These are phyloP conservation scores for Pomatorhinus ruficollis DNA, from an alignment of 2,113 vertebrate species.

Conservation along the genomic window DNA sequence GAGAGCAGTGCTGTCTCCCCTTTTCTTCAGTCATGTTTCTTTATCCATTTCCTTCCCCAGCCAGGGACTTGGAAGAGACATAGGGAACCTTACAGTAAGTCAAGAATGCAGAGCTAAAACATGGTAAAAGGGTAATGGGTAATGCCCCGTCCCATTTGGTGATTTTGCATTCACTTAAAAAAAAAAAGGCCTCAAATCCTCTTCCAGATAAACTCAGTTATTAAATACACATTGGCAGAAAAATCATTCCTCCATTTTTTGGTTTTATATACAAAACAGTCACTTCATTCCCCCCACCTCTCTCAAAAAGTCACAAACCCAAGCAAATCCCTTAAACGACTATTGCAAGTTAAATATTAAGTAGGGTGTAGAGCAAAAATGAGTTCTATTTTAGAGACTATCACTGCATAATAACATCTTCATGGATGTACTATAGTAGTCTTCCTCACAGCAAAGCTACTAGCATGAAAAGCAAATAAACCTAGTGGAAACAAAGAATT, in stretches of 20 bases:
- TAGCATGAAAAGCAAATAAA: not conserved
- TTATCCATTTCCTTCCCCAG: not conserved
- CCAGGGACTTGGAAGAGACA: not conserved
- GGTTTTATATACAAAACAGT: not conserved
- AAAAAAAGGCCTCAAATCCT: not conserved
- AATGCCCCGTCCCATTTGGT: not conserved
- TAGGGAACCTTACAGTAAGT: not conserved
- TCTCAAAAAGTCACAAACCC: not conserved
- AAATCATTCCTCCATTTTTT: not conserved
- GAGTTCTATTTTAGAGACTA: not conserved
- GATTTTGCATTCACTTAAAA: not conserved
- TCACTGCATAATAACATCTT: not conserved
- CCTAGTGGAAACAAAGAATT: not conserved
- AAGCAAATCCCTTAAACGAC: not conserved
- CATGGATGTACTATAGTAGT: not conserved
- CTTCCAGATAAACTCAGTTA: not conserved
- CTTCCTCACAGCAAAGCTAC: not conserved
- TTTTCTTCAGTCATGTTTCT: not conserved
- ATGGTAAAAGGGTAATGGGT: not conserved
- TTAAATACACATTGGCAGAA: not conserved
- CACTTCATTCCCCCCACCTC: rapidly evolving
- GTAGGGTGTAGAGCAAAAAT: not conserved
- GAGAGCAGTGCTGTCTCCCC: not conserved
- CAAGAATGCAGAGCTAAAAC: not conserved
- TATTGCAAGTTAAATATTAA: not conserved